A percentile compares a stretch with the other conserved stretches of the same genome.
Evolutionary conservation across 2,888 invertebrate species (phyloP).

Genomic region (Nudaria mundana): DNA sequence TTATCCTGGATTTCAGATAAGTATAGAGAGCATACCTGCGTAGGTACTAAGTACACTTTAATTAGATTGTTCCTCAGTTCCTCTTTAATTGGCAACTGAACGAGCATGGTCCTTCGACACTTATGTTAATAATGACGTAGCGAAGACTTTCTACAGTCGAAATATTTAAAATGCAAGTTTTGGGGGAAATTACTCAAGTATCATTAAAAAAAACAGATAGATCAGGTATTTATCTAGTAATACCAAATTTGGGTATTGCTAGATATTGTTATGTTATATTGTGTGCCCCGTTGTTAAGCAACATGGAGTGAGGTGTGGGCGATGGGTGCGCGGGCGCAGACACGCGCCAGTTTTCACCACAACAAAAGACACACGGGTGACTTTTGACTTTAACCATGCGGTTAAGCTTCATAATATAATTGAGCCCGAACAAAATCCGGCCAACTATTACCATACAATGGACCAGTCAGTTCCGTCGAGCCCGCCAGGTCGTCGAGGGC

Average conservation of each 20-base stretch:
- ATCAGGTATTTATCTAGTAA: neutral
- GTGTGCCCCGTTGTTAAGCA: conserved; percentile 13
- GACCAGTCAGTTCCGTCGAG: conserved; percentile 75
- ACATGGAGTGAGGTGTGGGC: conserved; percentile 18
- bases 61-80: conserved; percentile 14
- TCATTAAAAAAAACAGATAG: conserved; percentile 1
- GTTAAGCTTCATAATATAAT: conserved; percentile 80
- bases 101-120: conserved; percentile 8
- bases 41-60: conserved; percentile 6
- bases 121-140: conserved; percentile 10
- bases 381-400: conserved; percentile 77
- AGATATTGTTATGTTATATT: conserved; percentile 1
- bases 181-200: conserved; percentile 3
- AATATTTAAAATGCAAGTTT: conserved; percentile 3
- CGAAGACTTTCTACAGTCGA: conserved; percentile 7
- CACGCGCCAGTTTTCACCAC: conserved; percentile 44
- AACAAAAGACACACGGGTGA: conserved; percentile 68
- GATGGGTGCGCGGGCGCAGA: conserved; percentile 34
- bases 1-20: too few species aligned
- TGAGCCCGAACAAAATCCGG: conserved; percentile 79
- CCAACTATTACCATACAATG: conserved; percentile 79
- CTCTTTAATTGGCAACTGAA: conserved; percentile 7
- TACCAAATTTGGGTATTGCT: neutral
- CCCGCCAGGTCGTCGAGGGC: conserved; percentile 75
- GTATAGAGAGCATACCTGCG: too few species aligned